Evolutionary conservation across 2,888 invertebrate genomes (phyloP), one percentile per base, ranked within the genome.

Genomic region (Lasioglossum pauxillum): DNA sequence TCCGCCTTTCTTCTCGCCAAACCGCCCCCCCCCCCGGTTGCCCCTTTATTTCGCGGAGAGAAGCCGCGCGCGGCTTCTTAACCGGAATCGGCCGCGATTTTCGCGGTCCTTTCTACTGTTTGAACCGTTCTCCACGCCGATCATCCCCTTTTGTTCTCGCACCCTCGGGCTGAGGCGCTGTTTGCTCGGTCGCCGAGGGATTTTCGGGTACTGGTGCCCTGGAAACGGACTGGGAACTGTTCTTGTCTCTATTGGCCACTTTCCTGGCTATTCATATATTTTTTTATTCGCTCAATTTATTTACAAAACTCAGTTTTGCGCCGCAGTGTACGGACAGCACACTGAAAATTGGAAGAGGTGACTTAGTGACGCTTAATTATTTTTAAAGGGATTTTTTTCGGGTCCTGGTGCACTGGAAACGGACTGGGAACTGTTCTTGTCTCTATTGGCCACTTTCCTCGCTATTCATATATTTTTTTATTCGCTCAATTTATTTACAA

Each of bases 41-140:
- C n/a, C 73, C 57, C 82, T 81, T 81, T 83, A 76, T 83, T 81
- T 73, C 74, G 35, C 23, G 31, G 5, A 46, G 23, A 77, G 76
- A 76, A 64, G 41, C 35, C 35, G 35, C 67, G 64, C 64, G 16
- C 14, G 31, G 64, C 44, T 71, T 77, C 75, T 84, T 84, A 80
- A 38, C 74, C 71, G 74, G 75, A 75, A 84, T 83, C 78, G 84
- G 75, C 78, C 78, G 64, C 78, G 84, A 84, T 84, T 75, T 83
- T 75, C 19, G 19, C 49, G 75, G 73, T 74, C 53, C 79, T 53
- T 75, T 31, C 46, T 27, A 27, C 46, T 31, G 78, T 82, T 84
- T 75, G 27, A n/a, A 31, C 44, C 75, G 60, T 75, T 60, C 67
- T 74, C 38, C 38, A 16, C 44, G 5, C 69, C 31, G 46, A 71